phyloP scores from a whole-genome alignment of 2,888 invertebrate species.

The Parnassius orleans region DNA sequence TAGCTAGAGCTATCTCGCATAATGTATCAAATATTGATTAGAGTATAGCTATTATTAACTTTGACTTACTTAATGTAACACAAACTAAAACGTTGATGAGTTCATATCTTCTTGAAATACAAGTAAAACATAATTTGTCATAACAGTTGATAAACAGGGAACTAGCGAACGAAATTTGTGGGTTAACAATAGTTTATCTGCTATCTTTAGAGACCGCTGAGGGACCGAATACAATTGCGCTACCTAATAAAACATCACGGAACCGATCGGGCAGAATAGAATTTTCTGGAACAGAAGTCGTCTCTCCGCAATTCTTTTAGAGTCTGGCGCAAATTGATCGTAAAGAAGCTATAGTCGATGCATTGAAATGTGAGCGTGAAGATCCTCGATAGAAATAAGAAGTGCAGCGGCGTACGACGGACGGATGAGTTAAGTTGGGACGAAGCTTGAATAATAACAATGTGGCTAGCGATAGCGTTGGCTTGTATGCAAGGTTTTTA shows the following conservation, averaged over 20 bases:
- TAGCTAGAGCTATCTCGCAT: too few species aligned
- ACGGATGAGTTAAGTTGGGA: constrained; percentile 55
- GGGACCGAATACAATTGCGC: constrained; percentile 4
- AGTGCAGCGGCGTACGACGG: constrained; percentile 58
- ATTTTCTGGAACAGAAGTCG: constrained; percentile 38
- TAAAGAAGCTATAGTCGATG: constrained; percentile 49
- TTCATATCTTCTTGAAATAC: constrained; percentile 16
- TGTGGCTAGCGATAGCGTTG: constrained; percentile 30
- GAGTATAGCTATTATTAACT: too few species aligned
- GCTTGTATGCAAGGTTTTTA: constrained; percentile 25
- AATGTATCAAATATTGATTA: too few species aligned
- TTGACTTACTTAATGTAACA: not conserved
- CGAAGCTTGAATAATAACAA: constrained; percentile 63
- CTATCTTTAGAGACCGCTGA: constrained; percentile 9
- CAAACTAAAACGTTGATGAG: constrained; percentile 10
- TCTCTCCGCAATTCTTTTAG: constrained; percentile 44
- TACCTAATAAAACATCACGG: constrained; percentile 32
- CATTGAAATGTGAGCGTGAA: constrained; percentile 45
- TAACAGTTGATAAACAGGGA: constrained; percentile 18
- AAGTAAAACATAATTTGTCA: constrained; percentile 24
- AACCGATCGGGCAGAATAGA: constrained; percentile 34
- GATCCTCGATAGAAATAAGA: constrained; percentile 51
- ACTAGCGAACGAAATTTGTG: constrained; percentile 12
- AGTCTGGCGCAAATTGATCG: constrained; percentile 51
- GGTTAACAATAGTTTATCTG: constrained; percentile 21